Conservation (phyloP, 2,113 vertebrate genomes). For the Sarotherodon lohbergeri region DNA sequence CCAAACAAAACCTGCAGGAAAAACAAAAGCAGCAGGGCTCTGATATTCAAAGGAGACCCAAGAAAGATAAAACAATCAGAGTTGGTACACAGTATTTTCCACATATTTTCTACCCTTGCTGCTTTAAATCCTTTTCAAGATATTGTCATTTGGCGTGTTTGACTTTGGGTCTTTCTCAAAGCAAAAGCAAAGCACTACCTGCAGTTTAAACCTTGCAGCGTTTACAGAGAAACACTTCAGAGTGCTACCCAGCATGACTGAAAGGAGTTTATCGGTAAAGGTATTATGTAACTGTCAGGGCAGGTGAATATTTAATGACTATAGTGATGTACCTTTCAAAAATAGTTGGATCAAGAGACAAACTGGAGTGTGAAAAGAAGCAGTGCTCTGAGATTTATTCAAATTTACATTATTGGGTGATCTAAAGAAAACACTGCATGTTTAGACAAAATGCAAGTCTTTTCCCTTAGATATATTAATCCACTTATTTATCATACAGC, state of each 20-base stretch:
- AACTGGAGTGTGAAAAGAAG: not conserved
- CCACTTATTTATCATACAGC: not conserved
- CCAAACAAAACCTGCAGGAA: not conserved
- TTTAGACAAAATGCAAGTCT: not conserved
- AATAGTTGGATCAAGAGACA: not conserved
- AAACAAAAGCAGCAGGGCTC: not conserved
- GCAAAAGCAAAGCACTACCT: not conserved
- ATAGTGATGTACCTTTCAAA: not conserved
- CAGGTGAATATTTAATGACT: not conserved
- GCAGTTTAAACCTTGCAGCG: not conserved
- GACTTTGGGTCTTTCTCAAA: not conserved
- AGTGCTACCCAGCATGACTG: not conserved
- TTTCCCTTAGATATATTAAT: not conserved
- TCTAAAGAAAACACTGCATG: not conserved
- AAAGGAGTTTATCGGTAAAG: not conserved
- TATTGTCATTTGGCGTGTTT: not conserved
- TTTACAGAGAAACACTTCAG: not conserved
- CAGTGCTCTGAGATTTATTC: not conserved
- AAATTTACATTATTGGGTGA: not conserved
- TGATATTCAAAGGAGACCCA: not conserved
- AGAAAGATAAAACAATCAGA: not conserved
- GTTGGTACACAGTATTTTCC: not conserved
- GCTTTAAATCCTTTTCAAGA: not conserved
- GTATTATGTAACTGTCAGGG: not conserved
- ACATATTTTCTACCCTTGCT: not conserved